phyloP scores from a whole-genome alignment of 2,888 invertebrate genomes.

The Pyrocoelia pectoralis region DNA sequence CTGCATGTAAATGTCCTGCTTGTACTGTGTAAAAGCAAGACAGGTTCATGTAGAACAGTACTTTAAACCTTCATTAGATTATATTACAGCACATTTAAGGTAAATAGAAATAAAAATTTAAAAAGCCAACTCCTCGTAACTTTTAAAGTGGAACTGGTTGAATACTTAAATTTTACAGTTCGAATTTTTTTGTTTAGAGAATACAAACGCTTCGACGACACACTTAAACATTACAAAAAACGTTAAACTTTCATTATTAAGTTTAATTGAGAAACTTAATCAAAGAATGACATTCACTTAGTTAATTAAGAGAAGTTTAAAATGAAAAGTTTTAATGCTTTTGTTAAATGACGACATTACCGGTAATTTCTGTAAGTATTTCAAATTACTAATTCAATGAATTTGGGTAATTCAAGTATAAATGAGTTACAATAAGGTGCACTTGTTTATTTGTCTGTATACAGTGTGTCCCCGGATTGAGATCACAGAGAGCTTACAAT shows the following conservation, averaged over 20 bases:
- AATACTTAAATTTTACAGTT: neutral
- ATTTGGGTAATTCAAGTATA: no score
- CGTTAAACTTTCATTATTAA: neutral
- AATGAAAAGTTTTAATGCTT: neutral
- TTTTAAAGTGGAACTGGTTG: slow-evolving; percentile 8
- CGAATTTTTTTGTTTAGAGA: neutral
- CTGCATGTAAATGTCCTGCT: slow-evolving; percentile 31
- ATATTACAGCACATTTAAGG: slow-evolving; percentile 17
- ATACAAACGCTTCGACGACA: no score
- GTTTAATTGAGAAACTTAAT: neutral
- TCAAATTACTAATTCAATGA: neutral
- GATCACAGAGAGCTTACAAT: no score
- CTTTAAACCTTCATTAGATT: slow-evolving; percentile 20
- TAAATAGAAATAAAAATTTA: slow-evolving; percentile 18
- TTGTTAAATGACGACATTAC: neutral
- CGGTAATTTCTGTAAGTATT: neutral
- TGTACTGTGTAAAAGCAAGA: slow-evolving; percentile 19
- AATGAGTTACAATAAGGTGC: no score
- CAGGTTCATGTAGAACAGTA: slow-evolving; percentile 22
- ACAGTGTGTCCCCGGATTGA: no score
- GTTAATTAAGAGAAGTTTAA: slow-evolving; percentile 1
- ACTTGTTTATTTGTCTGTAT: no score
- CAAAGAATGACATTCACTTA: neutral
- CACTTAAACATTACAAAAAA: no score
- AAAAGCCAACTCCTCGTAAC: neutral